Evolutionary conservation across 2,797 vertebrate species (phyloP).

Genomic region (Oreonectes daqikongensis): DNA sequence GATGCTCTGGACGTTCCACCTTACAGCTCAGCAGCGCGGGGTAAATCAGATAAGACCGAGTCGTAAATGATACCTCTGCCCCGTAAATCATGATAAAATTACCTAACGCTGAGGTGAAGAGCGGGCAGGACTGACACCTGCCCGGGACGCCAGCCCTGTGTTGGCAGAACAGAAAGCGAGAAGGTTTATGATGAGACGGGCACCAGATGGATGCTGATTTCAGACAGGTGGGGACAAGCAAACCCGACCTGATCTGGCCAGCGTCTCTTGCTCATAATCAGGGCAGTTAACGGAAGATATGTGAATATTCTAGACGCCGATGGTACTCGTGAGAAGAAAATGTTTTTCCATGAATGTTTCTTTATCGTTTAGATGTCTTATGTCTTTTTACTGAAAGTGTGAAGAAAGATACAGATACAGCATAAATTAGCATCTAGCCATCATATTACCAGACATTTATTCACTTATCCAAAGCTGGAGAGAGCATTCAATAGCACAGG

Average conservation of each 20-base stretch:
- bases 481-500: neutral
- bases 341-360: neutral
- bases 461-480: too few species aligned
- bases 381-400: neutral
- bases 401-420: neutral
- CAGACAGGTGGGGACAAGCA: slow-evolving; percentile 22
- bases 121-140: slow-evolving; percentile 12
- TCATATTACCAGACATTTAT: neutral
- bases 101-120: neutral
- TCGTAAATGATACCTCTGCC: slow-evolving; percentile 21
- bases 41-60: slow-evolving; percentile 29
- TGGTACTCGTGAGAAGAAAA: neutral
- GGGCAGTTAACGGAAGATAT: neutral
- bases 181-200: neutral
- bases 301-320: neutral
- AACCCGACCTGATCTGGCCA: neutral
- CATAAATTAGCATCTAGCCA: neutral
- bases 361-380: neutral
- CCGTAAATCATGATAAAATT: slow-evolving; percentile 27
- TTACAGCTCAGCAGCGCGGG: neutral
- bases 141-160: neutral
- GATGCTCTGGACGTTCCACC: neutral
- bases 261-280: slow-evolving; percentile 10
- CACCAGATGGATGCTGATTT: slow-evolving; percentile 27
- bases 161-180: slow-evolving; percentile 19